Conservation (phyloP, 2,797 vertebrate genomes). For the Phoebastria nigripes region DNA sequence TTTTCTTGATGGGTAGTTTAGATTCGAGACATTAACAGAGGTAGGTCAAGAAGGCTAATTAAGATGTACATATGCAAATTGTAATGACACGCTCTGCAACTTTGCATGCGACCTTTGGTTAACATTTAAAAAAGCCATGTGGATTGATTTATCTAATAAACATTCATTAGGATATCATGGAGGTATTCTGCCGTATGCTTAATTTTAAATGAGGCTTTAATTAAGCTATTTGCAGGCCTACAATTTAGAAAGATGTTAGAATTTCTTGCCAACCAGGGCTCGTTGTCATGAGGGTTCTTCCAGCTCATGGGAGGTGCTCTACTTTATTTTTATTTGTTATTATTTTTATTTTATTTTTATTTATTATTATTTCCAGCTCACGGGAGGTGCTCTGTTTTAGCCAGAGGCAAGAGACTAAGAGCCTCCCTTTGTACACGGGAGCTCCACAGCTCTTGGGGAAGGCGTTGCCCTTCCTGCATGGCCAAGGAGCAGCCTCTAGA, state of each 20-base stretch:
- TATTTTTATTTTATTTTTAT: not conserved
- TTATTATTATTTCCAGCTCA: not conserved
- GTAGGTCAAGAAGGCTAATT: not conserved
- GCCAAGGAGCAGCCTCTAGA: not conserved
- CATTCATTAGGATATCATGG: not conserved
- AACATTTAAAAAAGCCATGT: not conserved
- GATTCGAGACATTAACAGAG: not conserved
- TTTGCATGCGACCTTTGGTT: not conserved
- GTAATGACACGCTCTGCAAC: not conserved
- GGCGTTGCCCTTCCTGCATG: rapidly evolving
- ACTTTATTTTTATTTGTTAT: not conserved
- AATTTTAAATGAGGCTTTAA: not conserved
- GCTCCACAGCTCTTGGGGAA: not conserved
- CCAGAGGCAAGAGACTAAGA: not conserved
- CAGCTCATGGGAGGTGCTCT: not conserved
- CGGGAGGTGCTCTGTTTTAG: not conserved
- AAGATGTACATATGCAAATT: not conserved
- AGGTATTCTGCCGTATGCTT: not conserved
- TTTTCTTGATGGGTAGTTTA: not conserved
- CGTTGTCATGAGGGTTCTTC: not conserved
- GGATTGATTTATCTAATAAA: not conserved
- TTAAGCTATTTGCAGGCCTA: not conserved
- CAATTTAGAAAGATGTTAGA: not conserved
- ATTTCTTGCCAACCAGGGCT: not conserved
- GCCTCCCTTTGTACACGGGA: not conserved